These are phyloP conservation scores for Yponomeuta evonymella DNA, from an alignment of 2,888 invertebrate genomes.

Conservation along the genomic window DNA sequence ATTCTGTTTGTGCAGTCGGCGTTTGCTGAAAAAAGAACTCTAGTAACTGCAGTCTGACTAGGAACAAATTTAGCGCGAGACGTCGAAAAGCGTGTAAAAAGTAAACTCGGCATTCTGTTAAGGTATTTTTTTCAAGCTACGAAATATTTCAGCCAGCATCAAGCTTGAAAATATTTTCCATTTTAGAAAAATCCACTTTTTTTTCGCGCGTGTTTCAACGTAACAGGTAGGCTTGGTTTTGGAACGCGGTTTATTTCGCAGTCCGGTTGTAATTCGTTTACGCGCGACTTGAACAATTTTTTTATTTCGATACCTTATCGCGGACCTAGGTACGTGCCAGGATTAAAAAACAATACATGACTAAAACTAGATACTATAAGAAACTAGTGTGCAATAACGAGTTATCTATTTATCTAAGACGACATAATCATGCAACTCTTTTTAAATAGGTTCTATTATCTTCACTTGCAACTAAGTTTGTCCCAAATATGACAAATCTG, in stretches of 20 bases:
- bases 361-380: no score
- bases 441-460: no score
- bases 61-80: conserved; percentile 61
- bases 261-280: not conserved
- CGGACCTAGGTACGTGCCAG: no score
- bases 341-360: not conserved
- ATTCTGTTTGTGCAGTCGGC: conserved; percentile 3
- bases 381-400: no score
- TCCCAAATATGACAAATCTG: no score
- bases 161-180: not conserved
- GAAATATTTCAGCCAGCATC: conserved; percentile 1
- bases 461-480: no score
- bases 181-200: not conserved
- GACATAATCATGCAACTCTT: no score
- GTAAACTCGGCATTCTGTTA: conserved; percentile 7
- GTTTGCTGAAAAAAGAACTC: conserved; percentile 28
- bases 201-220: not conserved
- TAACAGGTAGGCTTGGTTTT: not conserved
- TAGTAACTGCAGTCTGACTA: conserved; percentile 25
- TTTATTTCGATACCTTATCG: not conserved
- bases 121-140: conserved; percentile 2
- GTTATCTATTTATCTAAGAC: no score
- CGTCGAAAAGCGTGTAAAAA: conserved; percentile 32
- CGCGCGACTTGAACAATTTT: not conserved
- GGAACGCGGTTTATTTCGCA: not conserved